Evolutionary conservation across 2,797 vertebrate genomes (phyloP), one percentile per base, ranked within the genome.

Genomic region (Fistularia commersonii): DNA sequence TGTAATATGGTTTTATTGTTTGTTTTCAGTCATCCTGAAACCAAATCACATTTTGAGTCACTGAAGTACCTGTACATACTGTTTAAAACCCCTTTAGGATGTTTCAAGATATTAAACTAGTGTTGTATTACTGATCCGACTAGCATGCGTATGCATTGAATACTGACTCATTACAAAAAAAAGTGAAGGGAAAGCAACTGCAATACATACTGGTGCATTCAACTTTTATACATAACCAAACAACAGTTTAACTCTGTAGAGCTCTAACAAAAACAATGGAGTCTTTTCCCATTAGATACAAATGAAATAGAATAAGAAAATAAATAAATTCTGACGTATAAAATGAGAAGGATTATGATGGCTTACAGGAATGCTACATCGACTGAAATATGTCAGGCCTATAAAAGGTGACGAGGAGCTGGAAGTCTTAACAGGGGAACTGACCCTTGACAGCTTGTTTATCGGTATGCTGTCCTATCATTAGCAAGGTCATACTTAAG

Each of bases 311-410:
- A 64, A 52, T 58, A 74, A 54, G 45, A 71, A 83, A 82, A 86
- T 83, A 85, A 87, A 82, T 73, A 75, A 4, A 54, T 58, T 42
- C 43, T 11, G 47, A 36, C 42, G 50, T 45, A 74, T 66, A 65
- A 77, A 83, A 61, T 32, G 6, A 65, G n/a, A 15, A 33, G 13
- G 12, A 48, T 43, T 35, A 12, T 37, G 60, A 38, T 7, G 34
- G 46, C 47, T 11, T 41, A 44, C 51, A 13, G 46, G 34, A 67
- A 76, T 63, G 66, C 79, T 82, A 79, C 75, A 70, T 63, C 69
- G 57, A 7, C 45, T 8, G 54, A 7, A 32, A 57, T 50, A 68
- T 1, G 11, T 51, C 49, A 48, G 56, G 51, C 41, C 7, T 41
- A 5, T 7, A 11, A 38, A 51, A 0, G 39, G n/a, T 41, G 37